Percentiles rank a stretch among this genome's conserved stretches.
These are phyloP conservation scores for Tetragnatha versicolor DNA, from an alignment of 1,140 invertebrate species.

Conservation along the genomic window DNA sequence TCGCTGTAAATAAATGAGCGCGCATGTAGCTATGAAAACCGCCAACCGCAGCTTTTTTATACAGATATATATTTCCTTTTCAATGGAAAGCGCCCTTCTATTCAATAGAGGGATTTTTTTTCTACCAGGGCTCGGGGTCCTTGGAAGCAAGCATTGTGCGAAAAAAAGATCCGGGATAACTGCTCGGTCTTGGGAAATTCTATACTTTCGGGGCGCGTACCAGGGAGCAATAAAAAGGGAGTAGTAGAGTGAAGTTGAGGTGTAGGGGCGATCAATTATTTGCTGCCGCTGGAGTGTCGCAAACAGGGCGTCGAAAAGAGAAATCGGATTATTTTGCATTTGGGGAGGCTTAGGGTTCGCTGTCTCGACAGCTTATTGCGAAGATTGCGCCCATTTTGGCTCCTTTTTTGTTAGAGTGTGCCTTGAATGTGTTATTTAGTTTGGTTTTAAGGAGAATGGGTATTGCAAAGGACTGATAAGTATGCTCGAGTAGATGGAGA, in stretches of 20 bases:
- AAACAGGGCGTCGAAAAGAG: background rate
- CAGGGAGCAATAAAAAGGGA: background rate
- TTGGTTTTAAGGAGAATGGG: too few species aligned
- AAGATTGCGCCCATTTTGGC: background rate
- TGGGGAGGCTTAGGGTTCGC: background rate
- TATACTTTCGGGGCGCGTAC: background rate
- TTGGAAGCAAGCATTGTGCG: background rate
- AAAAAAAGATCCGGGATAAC: constrained; percentile 20
- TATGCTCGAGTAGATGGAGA: too few species aligned
- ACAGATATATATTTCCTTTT: background rate
- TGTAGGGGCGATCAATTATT: constrained; percentile 41
- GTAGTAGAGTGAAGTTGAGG: constrained; percentile 24
- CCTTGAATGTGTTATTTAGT: background rate
- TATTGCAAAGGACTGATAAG: too few species aligned
- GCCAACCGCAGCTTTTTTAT: background rate
- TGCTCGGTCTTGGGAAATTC: constrained; percentile 2
- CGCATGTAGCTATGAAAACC: background rate
- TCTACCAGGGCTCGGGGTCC: background rate
- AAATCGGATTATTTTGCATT: constrained; percentile 35
- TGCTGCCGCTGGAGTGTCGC: background rate
- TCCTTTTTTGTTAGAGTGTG: background rate
- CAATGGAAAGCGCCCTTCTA: background rate
- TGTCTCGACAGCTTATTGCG: background rate
- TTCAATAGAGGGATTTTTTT: background rate
- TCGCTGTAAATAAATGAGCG: constrained; percentile 39